Evolutionary conservation across 1,140 invertebrate species (phyloP).

Genomic region (Archivesica marissinica): DNA sequence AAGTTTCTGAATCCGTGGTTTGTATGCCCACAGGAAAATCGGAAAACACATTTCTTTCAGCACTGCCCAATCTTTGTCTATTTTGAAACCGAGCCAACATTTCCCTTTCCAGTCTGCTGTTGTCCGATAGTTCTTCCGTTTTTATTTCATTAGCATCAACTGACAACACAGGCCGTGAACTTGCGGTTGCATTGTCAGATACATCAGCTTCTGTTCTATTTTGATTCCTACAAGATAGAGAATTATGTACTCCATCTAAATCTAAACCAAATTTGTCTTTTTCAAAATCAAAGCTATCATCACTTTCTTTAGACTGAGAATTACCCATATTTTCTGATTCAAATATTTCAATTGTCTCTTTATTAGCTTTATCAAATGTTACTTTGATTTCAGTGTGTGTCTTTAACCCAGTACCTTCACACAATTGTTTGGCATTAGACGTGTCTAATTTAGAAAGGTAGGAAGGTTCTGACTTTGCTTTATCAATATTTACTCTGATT

Average conservation of each 20-base stretch:
- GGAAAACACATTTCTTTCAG: conserved; percentile 58
- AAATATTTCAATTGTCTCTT: not conserved
- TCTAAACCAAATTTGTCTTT: not conserved
- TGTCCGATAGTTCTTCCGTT: not conserved
- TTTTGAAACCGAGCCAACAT: not conserved
- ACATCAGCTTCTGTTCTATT: not conserved
- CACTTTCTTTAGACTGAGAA: conserved; percentile 25
- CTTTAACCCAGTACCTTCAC: no score
- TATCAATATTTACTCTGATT: no score
- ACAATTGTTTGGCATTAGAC: no score
- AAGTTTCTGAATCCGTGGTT: not conserved
- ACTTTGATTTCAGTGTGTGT: not conserved
- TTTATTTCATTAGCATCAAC: not conserved
- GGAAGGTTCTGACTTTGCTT: no score
- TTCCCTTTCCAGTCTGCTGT: not conserved
- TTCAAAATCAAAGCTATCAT: not conserved
- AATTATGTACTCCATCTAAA: not conserved
- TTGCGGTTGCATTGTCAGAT: not conserved
- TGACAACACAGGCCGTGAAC: not conserved
- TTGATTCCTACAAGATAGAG: not conserved
- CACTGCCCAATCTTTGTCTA: conserved; percentile 8
- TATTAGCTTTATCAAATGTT: not conserved
- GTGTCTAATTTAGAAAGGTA: no score
- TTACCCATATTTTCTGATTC: not conserved
- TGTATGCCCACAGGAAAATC: conserved; percentile 44